Conservation (phyloP, 2,797 vertebrate species). For the Distichodus sexfasciatus region DNA sequence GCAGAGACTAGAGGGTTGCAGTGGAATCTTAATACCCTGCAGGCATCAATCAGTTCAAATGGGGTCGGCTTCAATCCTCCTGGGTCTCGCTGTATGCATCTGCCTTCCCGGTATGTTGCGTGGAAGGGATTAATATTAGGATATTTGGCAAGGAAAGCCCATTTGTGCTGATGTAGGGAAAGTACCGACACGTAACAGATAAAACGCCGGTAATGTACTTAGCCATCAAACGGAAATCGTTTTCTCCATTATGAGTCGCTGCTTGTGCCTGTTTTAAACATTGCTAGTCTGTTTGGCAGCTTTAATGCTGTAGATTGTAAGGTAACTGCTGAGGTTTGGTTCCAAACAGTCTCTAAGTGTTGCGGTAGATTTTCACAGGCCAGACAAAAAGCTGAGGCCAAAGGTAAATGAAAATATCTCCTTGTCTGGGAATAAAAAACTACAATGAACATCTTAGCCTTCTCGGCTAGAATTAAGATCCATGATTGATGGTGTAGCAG, state of each 20-base stretch:
- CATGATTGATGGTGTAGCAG: conserved; percentile 21
- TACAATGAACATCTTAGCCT: conserved; percentile 14
- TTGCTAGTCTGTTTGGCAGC: too few species aligned
- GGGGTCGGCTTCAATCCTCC: conserved; percentile 12
- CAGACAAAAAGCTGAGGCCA: conserved; percentile 7
- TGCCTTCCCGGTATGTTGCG: conserved; percentile 17
- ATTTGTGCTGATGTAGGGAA: not conserved
- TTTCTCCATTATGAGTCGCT: not conserved
- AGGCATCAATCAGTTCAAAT: conserved; percentile 45
- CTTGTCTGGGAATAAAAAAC: not conserved
- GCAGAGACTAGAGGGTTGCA: conserved; percentile 36
- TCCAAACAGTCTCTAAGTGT: not conserved
- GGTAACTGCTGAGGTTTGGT: conserved; percentile 7
- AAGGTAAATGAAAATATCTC: not conserved
- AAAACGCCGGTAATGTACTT: not conserved
- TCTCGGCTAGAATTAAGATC: conserved; percentile 14
- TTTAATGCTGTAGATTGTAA: too few species aligned
- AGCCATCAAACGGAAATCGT: not conserved
- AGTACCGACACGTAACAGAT: conserved; percentile 12
- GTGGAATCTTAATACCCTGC: conserved; percentile 55
- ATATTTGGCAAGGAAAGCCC: not conserved
- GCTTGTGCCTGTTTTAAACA: too few species aligned
- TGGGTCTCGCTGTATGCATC: conserved; percentile 14
- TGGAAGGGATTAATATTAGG: conserved; percentile 21
- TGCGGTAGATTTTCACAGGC: not conserved